These are phyloP conservation scores for Parasteatoda lunata DNA, from an alignment of 2,888 invertebrate genomes.

Conservation along the genomic window DNA sequence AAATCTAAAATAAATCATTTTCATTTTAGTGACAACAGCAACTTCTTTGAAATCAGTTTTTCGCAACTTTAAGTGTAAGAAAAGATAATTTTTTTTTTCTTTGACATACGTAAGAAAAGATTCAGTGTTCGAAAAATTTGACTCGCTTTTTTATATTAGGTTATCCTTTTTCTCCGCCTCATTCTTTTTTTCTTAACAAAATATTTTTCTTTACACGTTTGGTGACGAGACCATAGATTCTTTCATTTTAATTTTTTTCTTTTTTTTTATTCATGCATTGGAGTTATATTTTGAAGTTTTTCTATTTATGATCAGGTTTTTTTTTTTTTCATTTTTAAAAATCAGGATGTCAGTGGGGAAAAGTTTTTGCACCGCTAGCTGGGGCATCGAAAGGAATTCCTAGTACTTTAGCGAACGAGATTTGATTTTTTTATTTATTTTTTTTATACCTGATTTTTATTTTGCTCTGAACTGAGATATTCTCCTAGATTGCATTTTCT, in stretches of 20 bases:
- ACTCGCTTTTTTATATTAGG: slow-evolving; percentile 56
- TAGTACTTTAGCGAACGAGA: slow-evolving; percentile 23
- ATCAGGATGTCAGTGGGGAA: slow-evolving; percentile 20
- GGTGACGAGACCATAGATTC: slow-evolving; percentile 27
- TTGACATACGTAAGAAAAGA: background rate
- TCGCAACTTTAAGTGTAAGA: slow-evolving; percentile 42
- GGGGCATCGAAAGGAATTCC: slow-evolving; percentile 4
- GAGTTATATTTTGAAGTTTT: background rate
- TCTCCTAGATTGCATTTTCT: slow-evolving; percentile 4
- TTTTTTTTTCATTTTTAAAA: background rate
- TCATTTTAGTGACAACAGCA: slow-evolving; percentile 38
- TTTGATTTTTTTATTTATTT: slow-evolving; percentile 18
- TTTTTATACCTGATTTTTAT: background rate
- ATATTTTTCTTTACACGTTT: slow-evolving; percentile 46
- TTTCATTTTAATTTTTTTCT: slow-evolving; percentile 32
- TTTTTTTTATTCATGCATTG: slow-evolving; percentile 1
- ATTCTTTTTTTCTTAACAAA: slow-evolving; percentile 42
- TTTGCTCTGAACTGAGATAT: background rate
- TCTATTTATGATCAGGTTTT: slow-evolving; percentile 8
- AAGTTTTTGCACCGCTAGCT: slow-evolving; percentile 28
- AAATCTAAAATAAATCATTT: slow-evolving; percentile 52
- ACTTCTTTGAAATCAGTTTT: slow-evolving; percentile 62
- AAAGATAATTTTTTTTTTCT: background rate
- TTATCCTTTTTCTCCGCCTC: slow-evolving; percentile 40
- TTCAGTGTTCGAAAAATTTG: slow-evolving; percentile 31